Base-by-base conservation (phyloP, 2,797 vertebrate species). In the Acanthornis magna region DNA sequence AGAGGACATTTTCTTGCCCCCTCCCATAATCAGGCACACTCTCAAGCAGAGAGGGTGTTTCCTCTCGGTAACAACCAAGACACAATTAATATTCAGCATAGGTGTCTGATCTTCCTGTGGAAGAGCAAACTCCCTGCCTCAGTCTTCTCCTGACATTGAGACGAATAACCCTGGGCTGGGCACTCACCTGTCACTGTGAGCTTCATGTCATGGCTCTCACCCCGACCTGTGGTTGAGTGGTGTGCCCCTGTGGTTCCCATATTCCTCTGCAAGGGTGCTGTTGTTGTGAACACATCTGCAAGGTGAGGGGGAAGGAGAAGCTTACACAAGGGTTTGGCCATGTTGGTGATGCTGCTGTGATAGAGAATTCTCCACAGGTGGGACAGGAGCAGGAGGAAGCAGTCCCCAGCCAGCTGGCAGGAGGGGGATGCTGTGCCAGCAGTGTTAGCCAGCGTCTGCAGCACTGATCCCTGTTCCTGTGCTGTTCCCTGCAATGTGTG, bases 131-230 rank as follows among this genome's bases (percentile, higher is more conserved):
- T 16, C 16, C 8, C 26, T 48, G 22, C 17, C 22, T 30, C 1
- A 0, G 21, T 42, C 5, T 32, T 17, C 36, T 18, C 7, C 25
- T 10, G 36, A 11, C 16, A 36, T 0, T 6, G 40, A n/a, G 25
- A 21, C 21, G 48, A 47, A 30, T 42, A 34, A n/a, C 27, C 21
- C 29, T 27, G 36, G 10, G 7, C 30, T 43, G 48, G 27, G 16
- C 5, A 85, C 68, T 91, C 48, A 91, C 88, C 93, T 93, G 27
- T 62, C 34, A 92, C 93, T 1, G 14, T 38, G 58, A 95, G 94
- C 71, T 95, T 82, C 2, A 88, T 25, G 42, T 29, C 19, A 27
- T 18, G 0, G 0, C 19, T 62, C 10, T 43, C 48, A 4, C 7
- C 22, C 11, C 0, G 16, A 32, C 11, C 16, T 5, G 48, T 68